Evolutionary conservation across 2,888 invertebrate species (phyloP), one percentile per base, ranked within the genome.

Genomic region (Leptothorax acervorum): DNA sequence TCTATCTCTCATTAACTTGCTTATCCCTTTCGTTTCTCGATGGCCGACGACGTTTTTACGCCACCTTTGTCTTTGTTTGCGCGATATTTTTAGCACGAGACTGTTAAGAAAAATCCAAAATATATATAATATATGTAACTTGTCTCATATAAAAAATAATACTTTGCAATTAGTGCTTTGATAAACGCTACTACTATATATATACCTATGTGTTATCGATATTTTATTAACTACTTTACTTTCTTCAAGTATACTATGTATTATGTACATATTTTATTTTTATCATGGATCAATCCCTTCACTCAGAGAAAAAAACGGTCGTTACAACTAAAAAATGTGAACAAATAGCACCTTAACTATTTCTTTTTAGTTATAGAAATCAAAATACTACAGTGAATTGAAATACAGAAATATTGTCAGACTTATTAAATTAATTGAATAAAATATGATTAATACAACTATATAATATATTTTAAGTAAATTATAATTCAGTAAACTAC

Each of bases 41-140:
- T 83, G 2, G n/a, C 18, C 83, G 9, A 48, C 81, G 42, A 79
- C 57, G 75, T 84, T 81, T 60, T 53, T 45, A 76, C 66, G 70
- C 55, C 45, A 82, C 79, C 81, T 73, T 83, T 75, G 28, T 55
- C 82, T 81, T 89, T 87, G 68, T 84, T 42, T 73, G 87, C 86
- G 88, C 85, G 84, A 91, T 89, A 92, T 88, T 87, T 68, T 90
- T 89, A 87, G 6, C n/a, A 15, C 62, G 3, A 51, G 23, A 65
- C 18, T 23, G 39, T 5, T 39, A 39, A 63, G 35, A 15, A 74
- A 74, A 45, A 62, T 23, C 9, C 18, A 28, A 57, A 42, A 71
- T 71, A 15, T 39, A 55, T 15, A 71, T 8, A 5, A 35, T 35
- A 6, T 35, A 35, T 35, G 35, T 63, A 63, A 53, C 12, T 74